Conservation (phyloP, 2,888 invertebrate species). For the Cynaeus angustus region DNA sequence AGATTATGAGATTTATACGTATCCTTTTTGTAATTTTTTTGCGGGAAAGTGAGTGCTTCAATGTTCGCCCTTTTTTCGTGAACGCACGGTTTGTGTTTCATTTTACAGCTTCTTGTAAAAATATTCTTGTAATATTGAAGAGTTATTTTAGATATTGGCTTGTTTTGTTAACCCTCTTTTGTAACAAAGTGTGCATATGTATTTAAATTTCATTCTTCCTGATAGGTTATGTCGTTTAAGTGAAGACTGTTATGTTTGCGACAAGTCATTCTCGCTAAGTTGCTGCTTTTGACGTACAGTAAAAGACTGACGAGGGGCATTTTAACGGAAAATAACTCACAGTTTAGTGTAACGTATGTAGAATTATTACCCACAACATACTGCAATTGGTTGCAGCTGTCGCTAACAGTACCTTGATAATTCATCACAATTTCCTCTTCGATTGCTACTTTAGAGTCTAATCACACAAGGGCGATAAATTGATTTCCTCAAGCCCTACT, state of each 20-base stretch:
- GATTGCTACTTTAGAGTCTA: slow-evolving; percentile 40
- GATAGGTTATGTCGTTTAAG: slow-evolving; percentile 11
- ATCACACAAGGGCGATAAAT: slow-evolving; percentile 36
- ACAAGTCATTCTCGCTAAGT: slow-evolving; percentile 23
- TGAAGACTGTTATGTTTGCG: slow-evolving; percentile 16
- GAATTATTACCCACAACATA: slow-evolving; percentile 34
- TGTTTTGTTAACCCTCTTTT: no score
- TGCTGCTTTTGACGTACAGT: slow-evolving; percentile 30
- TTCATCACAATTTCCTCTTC: slow-evolving; percentile 35
- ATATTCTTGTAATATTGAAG: no score
- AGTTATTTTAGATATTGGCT: no score
- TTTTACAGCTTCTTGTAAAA: no score
- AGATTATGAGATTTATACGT: no score
- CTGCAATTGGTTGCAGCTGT: slow-evolving; percentile 42
- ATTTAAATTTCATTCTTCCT: slow-evolving; percentile 12
- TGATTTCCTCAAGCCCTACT: slow-evolving; percentile 31
- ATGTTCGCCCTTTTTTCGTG: no score
- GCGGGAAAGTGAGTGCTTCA: no score
- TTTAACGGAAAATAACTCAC: slow-evolving; percentile 31
- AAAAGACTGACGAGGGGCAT: slow-evolving; percentile 29
- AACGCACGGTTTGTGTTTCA: no score
- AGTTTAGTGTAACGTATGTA: slow-evolving; percentile 37
- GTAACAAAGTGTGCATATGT: not conserved
- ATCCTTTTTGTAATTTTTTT: no score
- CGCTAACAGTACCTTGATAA: slow-evolving; percentile 32